Base-by-base conservation (phyloP, 2,797 vertebrate genomes). In the Lepus oiostolus region DNA sequence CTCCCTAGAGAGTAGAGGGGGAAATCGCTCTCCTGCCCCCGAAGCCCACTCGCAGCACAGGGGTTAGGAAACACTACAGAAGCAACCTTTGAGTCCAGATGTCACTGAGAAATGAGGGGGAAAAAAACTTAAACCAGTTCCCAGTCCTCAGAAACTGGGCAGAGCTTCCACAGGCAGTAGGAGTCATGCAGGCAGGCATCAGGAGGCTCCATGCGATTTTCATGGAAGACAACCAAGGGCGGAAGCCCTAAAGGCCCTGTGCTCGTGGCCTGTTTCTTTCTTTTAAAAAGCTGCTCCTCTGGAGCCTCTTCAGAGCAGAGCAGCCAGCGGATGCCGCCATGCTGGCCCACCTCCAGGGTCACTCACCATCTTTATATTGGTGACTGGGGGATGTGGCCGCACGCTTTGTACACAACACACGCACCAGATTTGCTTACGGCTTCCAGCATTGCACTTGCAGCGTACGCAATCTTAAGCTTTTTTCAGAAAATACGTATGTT, bases 61-160 rank as follows among this genome's bases (percentile, higher is more conserved):
- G 10, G 28, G 11, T 70, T 75, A 94, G 79, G 70, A 90, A 91
- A 89, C 71, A 76, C 24, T 76, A 67, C 24, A 88, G 79, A 94
- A 80, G 26, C 87, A 91, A 92, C 30, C 35, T 90, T 26, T 42
- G 72, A 95, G 63, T 91, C n/a, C 54, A 74, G 24, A 86, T 77
- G 26, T 92, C 80, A 95, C 71, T 88, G 68, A 93, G 82, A 94
- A 95, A 93, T 79, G 30, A 87, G 58, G 19, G 54, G 65, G 91
- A 72, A 62, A 62, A 70, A 77, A 83, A 10, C 50, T 67, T 50
- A 93, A 70, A 67, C 16, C n/a, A 74, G 95, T 92, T 72, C 74
- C 80, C n/a, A 79, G 32, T 52, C 35, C 42, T 47, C 63, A 60
- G 12, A 85, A 79, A 91, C 35, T 92, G 52, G 87, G 81, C 2